phyloP scores from a whole-genome alignment of 1,140 invertebrate genomes.

The Papilio polyxenes region DNA sequence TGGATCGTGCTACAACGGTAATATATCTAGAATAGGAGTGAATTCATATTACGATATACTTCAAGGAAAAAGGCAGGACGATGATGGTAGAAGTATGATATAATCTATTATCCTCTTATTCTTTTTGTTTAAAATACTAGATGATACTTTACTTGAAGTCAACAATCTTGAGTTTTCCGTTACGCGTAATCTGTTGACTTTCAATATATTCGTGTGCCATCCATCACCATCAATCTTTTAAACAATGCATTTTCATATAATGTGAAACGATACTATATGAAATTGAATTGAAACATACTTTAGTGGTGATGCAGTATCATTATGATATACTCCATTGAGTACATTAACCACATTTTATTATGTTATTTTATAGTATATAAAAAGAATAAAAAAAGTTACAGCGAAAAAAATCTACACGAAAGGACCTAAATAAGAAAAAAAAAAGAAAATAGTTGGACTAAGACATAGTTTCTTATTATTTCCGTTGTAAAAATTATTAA shows the following conservation, averaged over 20 bases:
- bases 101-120: neutral
- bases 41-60: too few species aligned
- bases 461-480: neutral
- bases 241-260: slow-evolving; percentile 2
- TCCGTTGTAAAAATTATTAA: neutral
- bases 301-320: neutral
- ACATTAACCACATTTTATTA: too few species aligned
- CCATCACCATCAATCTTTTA: slow-evolving; percentile 16
- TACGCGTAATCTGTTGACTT: slow-evolving; percentile 4
- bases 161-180: neutral
- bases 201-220: neutral
- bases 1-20: too few species aligned
- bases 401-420: too few species aligned
- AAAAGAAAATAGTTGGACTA: neutral
- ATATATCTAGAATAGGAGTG: too few species aligned
- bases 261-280: neutral
- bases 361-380: too few species aligned
- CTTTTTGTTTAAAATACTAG: neutral
- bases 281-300: neutral
- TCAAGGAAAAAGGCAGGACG: too few species aligned
- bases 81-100: too few species aligned
- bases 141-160: neutral
- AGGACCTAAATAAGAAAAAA: too few species aligned
- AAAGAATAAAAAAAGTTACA: too few species aligned
- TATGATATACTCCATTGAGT: neutral